Evolutionary conservation across 2,113 vertebrate genomes (phyloP), one percentile per base, ranked within the genome.

Genomic region (Amazona guildingii): DNA sequence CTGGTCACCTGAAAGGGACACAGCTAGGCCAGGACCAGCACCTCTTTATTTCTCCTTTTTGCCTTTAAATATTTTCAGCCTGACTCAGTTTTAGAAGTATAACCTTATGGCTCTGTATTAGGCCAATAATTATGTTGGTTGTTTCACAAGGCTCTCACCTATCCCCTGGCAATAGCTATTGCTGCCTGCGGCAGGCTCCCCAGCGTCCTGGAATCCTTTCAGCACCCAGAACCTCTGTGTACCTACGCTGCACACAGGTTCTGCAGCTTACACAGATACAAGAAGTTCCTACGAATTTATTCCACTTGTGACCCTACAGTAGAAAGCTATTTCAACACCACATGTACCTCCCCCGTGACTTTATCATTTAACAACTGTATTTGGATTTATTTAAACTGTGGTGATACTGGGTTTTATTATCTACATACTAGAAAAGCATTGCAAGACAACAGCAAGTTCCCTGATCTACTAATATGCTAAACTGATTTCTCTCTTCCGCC

Each of bases 401-500:
- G 14, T n/a, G 52, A 51, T 84, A 83, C 33, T 83, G 35, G 28
- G 28, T 62, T 80, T 89, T 91, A 72, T 86, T 74, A 84, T 37
- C 69, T 35, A 21, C 4, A 1, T 25, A 25, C 68, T 68, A 41
- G 66, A 74, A 91, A 91, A 76, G 20, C 28, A 46, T 35, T 85
- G 35, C n/a, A 70, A 68, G 46, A 67, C 48, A 70, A 21, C 1
- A 75, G 49, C 7, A 61, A 77, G 70, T 41, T 33, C 33, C 24
- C 31, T 13, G 48, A 66, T 76, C 64, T 75, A 69, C 55, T 49
- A 35, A 87, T 54, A 79, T 44, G 35, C n/a, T 59, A 55, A 70
- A 80, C 39, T 81, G 76, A 79, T 94, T 88, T 39, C 41, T 90
- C 33, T 72, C 46, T 92, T 78, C 82, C 79, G 31, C 31, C 46